Evolutionary conservation across 2,797 vertebrate species (phyloP).

Genomic region (Clarias laeviceps): DNA sequence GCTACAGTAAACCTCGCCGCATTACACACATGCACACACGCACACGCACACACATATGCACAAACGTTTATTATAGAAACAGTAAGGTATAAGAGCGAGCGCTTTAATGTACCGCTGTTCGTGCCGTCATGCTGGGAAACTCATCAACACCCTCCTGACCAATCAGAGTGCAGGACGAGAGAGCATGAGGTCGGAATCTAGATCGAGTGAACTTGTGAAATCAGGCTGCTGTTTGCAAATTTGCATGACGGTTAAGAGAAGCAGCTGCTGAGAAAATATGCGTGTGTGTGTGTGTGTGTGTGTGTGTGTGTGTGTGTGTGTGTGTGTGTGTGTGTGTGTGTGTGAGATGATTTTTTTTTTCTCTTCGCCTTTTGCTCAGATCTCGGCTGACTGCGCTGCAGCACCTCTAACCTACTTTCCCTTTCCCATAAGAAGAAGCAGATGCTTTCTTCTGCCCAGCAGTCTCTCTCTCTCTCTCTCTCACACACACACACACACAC

Average conservation of each 20-base stretch:
- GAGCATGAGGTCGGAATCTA: not conserved
- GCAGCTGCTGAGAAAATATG: not conserved
- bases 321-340: not conserved
- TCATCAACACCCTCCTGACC: not conserved
- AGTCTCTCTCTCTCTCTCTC: conserved; percentile 18
- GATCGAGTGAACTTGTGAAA: not conserved
- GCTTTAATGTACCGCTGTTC: too few species aligned
- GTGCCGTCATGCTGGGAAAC: not conserved
- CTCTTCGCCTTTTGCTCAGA: not conserved
- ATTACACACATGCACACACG: too few species aligned
- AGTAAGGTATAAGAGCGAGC: not conserved
- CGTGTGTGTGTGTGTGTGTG: not conserved
- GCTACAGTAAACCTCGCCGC: not conserved
- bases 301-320: conserved; percentile 6
- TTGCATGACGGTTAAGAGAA: not conserved
- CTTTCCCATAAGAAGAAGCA: conserved; percentile 54
- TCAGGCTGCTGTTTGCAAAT: not conserved
- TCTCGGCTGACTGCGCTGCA: conserved; percentile 25
- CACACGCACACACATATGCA: too few species aligned
- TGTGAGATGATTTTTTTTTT: not conserved
- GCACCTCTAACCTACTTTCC: conserved; percentile 56
- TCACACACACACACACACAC: not conserved
- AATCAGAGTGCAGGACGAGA: not conserved
- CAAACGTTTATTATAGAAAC: not conserved
- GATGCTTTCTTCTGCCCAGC: conserved; percentile 47